Base-by-base conservation (phyloP, 2,888 invertebrate genomes). In the Sinohyriopsis cumingii region DNA sequence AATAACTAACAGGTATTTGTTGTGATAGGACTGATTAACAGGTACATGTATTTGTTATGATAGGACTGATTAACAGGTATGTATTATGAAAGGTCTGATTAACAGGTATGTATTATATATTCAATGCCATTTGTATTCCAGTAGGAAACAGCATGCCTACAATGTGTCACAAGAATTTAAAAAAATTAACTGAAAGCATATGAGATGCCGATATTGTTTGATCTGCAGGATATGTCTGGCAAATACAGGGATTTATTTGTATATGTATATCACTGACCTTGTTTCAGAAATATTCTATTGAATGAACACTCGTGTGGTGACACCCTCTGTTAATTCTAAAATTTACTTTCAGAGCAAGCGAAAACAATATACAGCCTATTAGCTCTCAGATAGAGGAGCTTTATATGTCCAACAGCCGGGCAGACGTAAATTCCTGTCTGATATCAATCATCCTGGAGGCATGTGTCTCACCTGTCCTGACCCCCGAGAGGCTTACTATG, bases 341-440 rank as follows among this genome's bases (percentile, higher is more conserved):
- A 45, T 3, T 54, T 24, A 54, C 63, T 68, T 79, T 60, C 76
- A 89, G 90, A 68, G 82, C 88, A 55, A 90, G 97, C 0, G 96
- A 96, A 86, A 93, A 94, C 28, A 98, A 98, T 89, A 93, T 98
- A 87, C 95, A 95, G 88, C 94, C 93, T 88, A 96, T 97, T 53
- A 92, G 94, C 67, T 92, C 92, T 25, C 92, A 95, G 89, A 93
- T 98, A 70, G 97, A 97, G 88, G 92, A 92, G 4, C 88, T 98
- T 1, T 98, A 96, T 87, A 93, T 93, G 90, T 75, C 76, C 25
- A 79, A 88, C 76, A 89, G 89, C 69, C 75, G 89, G 59, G 88
- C 88, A 69, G 87, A 87, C 68, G 85, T 90, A 92, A 97, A 95
- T 87, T 93, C 93, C 63, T 93, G 94, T 0, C 89, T 98, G 18